Conservation (phyloP, 2,888 invertebrate species). For the Patella caerulea region DNA sequence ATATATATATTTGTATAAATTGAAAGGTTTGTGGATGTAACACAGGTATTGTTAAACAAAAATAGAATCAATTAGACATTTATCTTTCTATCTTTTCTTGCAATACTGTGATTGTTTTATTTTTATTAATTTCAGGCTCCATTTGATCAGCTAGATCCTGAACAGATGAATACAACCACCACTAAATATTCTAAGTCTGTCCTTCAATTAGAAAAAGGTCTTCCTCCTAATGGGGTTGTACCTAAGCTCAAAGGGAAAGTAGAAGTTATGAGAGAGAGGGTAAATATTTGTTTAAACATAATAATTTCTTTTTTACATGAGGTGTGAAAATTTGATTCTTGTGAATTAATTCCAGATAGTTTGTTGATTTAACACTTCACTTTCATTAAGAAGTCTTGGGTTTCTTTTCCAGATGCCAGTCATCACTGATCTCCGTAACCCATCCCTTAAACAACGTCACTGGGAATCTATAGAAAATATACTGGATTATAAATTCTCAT, state of each 20-base stretch:
- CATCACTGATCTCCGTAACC: conserved; percentile 85
- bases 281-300: conserved; percentile 56
- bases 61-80: background rate
- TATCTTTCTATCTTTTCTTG: background rate
- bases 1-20: background rate
- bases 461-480: conserved; percentile 87
- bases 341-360: background rate
- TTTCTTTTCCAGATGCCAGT: conserved; percentile 75
- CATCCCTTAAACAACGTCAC: conserved; percentile 83
- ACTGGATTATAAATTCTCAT: conserved; percentile 79
- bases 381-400: background rate
- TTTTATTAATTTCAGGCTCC: conserved; percentile 36
- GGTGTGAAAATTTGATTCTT: background rate
- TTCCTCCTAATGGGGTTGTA: conserved; percentile 86
- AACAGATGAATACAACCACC: conserved; percentile 80
- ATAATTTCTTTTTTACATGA: background rate
- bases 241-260: conserved; percentile 84
- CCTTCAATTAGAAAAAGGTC: conserved; percentile 85
- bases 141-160: conserved; percentile 78
- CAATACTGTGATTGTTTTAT: background rate
- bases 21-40: background rate
- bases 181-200: conserved; percentile 81
- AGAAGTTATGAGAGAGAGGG: conserved; percentile 84
- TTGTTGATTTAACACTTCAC: background rate
- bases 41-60: background rate